Evolutionary conservation across 2,797 vertebrate species (phyloP).

Genomic region (Menidia menidia): DNA sequence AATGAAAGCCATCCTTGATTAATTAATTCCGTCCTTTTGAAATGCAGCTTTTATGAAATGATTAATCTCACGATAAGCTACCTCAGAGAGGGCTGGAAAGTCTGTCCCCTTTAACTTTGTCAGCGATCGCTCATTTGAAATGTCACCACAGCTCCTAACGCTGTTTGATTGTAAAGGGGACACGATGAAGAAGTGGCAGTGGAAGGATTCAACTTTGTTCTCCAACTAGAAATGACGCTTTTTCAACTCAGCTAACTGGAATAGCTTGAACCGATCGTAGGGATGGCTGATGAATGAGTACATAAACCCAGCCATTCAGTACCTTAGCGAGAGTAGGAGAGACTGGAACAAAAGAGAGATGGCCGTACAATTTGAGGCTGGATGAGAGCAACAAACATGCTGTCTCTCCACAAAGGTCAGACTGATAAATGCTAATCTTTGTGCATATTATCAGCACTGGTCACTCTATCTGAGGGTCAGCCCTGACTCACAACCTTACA

Average conservation of each 20-base stretch:
- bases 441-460: slow-evolving; percentile 35
- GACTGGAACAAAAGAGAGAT: slow-evolving; percentile 7
- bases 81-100: neutral
- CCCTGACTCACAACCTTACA: slow-evolving; percentile 18
- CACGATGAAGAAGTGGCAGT: neutral
- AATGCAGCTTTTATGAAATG: neutral
- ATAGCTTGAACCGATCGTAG: neutral
- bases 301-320: neutral
- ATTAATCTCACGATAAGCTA: neutral
- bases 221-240: neutral
- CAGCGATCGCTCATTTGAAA: neutral
- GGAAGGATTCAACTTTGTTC: slow-evolving; percentile 6
- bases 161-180: neutral
- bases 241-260: neutral
- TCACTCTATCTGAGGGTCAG: slow-evolving; percentile 27
- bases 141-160: neutral
- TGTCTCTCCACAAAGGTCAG: slow-evolving; percentile 69
- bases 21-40: neutral
- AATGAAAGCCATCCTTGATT: neutral
- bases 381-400: slow-evolving; percentile 54
- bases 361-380: neutral
- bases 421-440: slow-evolving; percentile 66
- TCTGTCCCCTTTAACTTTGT: slow-evolving; percentile 3
- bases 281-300: neutral
- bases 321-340: neutral